phyloP scores from a whole-genome alignment of 2,113 vertebrate species.

The Epinephelus moara region DNA sequence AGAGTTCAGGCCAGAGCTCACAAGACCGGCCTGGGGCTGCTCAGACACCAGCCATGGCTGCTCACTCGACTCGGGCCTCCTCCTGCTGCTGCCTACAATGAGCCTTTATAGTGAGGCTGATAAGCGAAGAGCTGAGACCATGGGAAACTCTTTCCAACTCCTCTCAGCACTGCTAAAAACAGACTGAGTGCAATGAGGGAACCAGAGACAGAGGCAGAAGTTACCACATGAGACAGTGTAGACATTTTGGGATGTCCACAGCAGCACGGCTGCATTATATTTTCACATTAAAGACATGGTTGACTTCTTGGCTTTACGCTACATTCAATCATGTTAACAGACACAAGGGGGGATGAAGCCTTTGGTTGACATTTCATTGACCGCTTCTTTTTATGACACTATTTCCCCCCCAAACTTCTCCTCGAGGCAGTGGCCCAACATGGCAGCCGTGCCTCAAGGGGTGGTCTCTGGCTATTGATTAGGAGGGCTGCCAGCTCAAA shows the following conservation, averaged over 20 bases:
- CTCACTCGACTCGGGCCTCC: constrained; percentile 22
- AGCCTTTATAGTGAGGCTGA: constrained; percentile 65
- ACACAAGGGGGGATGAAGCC: constrained; percentile 49
- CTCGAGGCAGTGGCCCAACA: constrained; percentile 19
- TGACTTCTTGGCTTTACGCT: constrained; percentile 53
- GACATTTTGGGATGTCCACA: constrained; percentile 43
- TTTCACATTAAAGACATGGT: constrained; percentile 42
- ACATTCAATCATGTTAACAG: constrained; percentile 61
- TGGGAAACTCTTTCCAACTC: constrained; percentile 62
- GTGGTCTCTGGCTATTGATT: constrained; percentile 77
- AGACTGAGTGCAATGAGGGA: constrained; percentile 10
- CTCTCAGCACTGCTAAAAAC: constrained; percentile 45
- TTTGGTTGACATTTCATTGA: constrained; percentile 63
- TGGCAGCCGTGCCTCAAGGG: constrained; percentile 52
- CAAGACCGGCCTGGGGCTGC: constrained; percentile 40
- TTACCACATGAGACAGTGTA: constrained; percentile 47
- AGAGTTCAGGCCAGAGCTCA: constrained; percentile 37
- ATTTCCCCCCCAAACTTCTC: not conserved
- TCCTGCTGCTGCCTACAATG: constrained; percentile 65
- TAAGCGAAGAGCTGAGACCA: constrained; percentile 53
- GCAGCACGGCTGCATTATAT: constrained; percentile 32
- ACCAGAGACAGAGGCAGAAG: constrained; percentile 16
- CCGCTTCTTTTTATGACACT: constrained; percentile 41
- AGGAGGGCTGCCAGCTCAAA: constrained; percentile 40
- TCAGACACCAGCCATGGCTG: constrained; percentile 32